Evolutionary conservation across 2,113 vertebrate species (phyloP), one percentile per base, ranked within the genome.

Genomic region (Scomber scombrus): DNA sequence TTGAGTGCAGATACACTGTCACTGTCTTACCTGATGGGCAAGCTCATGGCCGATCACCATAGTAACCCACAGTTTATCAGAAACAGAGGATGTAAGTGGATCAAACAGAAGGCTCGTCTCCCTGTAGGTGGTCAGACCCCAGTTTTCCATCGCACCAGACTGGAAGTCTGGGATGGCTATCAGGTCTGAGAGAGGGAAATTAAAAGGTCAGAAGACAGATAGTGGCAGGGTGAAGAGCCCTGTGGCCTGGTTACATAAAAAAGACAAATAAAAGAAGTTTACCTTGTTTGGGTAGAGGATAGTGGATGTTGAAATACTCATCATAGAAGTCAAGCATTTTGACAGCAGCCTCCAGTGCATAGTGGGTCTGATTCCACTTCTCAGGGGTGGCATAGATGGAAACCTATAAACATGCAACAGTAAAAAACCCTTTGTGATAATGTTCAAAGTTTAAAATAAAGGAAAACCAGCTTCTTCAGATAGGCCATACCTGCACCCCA

Each of bases 311-410:
- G 75, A 95, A 95, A 80, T 95, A 96, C 23, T 91, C 88, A 75
- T 96, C 95, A 51, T 95, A 96, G 85, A 95, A 96, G 67, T 96
- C 94, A 45, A 96, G 29, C 81, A 95, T 92, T 84, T 93, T 95
- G 74, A 96, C 88, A 56, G 95, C 95, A 55, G 93, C 95, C 81
- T 95, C 91, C 19, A 95, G 90, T 43, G 94, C 94, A 14, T 95
- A 95, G 85, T 88, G 91, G 12, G 94, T 95, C 77, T 95, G 95
- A 62, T 66, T 81, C 93, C 84, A 89, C 78, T 95, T 96, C 82
- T 94, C 92, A 67, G 95, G 94, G 23, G 78, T 61, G 9, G 95
- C 94, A 61, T 95, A 96, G 55, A 95, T 77, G 3, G 95, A 95
- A 60, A 96, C 92, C 95, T 96, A 29, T n/a, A 70, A 29, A 55